phyloP scores from a whole-genome alignment of 2,888 invertebrate genomes.

The Microctonus aethiopoides region DNA sequence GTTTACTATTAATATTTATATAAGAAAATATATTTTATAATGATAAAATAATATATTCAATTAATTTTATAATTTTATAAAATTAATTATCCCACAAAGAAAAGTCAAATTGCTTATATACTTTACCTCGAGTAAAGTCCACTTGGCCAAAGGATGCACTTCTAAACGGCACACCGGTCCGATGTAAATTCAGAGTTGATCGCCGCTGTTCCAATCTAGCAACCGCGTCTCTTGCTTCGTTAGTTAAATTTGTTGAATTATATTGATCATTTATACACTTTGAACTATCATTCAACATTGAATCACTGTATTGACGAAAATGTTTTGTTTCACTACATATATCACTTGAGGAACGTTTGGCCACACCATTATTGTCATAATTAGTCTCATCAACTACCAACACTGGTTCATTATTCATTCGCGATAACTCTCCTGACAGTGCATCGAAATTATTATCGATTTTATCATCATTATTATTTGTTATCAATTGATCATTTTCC shows the following conservation, averaged over 20 bases:
- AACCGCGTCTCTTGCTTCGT: constrained; percentile 58
- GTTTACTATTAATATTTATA: too few relatives aligned
- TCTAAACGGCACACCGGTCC: constrained; percentile 72
- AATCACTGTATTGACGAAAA: constrained; percentile 60
- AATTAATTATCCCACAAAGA: too few relatives aligned
- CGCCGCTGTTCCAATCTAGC: constrained; percentile 58
- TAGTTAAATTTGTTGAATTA: constrained; percentile 45
- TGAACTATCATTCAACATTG: constrained; percentile 52
- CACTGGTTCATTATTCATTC: constrained; percentile 19
- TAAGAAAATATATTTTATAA: too few relatives aligned
- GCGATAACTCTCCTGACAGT: constrained; percentile 12
- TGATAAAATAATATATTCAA: too few relatives aligned
- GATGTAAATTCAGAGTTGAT: constrained; percentile 54
- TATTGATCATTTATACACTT: constrained; percentile 40
- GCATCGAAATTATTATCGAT: constrained; percentile 31
- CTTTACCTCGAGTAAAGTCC: constrained; percentile 71
- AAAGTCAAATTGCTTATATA: neutral
- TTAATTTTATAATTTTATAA: too few relatives aligned
- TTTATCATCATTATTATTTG: constrained; percentile 30
- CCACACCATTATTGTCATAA: constrained; percentile 22
- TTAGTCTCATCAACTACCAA: constrained; percentile 18
- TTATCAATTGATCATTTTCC: constrained; percentile 10
- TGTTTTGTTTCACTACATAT: constrained; percentile 44
- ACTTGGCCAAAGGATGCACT: constrained; percentile 91
- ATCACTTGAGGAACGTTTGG: constrained; percentile 7